A percentile compares a stretch with the other conserved stretches of the same genome.
These are phyloP conservation scores for Solenodon paradoxus DNA, from an alignment of 2,113 vertebrate genomes.

Conservation along the genomic window DNA sequence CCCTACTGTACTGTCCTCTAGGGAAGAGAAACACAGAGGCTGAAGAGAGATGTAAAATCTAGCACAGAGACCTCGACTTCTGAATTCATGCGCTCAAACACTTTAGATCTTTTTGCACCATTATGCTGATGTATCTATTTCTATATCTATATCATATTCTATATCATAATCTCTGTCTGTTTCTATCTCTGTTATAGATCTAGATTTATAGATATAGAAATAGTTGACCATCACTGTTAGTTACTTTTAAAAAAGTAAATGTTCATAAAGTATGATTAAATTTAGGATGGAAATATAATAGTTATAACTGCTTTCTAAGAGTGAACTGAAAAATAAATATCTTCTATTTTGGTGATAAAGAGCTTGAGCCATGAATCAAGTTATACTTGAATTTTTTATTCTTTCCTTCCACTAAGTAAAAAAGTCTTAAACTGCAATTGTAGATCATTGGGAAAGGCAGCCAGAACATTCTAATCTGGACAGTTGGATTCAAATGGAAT, in stretches of 20 bases:
- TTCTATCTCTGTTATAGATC: too few species aligned
- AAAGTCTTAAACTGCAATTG: not conserved
- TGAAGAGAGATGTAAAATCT: rapidly evolving
- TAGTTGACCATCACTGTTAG: not conserved
- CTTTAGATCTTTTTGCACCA: not conserved
- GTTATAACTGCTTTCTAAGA: not conserved
- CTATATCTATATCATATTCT: too few species aligned
- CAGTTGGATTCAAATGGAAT: not conserved
- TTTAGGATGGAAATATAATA: not conserved
- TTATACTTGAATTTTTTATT: not conserved
- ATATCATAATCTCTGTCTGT: too few species aligned
- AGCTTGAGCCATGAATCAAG: not conserved
- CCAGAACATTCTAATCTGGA: not conserved
- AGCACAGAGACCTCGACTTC: not conserved
- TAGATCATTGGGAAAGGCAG: not conserved
- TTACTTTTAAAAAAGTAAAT: not conserved
- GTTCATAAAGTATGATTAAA: not conserved
- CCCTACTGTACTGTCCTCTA: too few species aligned
- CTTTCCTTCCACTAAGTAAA: not conserved
- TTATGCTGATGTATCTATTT: not conserved
- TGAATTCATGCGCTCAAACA: not conserved
- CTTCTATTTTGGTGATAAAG: not conserved
- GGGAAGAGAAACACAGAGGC: not conserved
- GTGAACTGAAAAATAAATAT: not conserved
- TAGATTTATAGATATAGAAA: too few species aligned